phyloP scores from a whole-genome alignment of 2,113 vertebrate species.

The Callorhinus ursinus region DNA sequence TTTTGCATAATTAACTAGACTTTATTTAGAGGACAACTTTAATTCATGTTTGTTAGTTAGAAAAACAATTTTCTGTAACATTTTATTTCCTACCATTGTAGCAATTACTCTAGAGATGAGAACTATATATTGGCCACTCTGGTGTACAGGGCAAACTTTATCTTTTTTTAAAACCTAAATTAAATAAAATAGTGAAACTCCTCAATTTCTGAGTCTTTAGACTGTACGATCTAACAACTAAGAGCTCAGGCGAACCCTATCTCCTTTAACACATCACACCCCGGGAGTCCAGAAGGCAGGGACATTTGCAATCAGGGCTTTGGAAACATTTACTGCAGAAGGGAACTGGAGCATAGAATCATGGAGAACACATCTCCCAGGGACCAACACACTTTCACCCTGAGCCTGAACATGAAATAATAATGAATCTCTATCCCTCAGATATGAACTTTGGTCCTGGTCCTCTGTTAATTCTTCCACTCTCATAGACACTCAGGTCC shows the following conservation, averaged over 20 bases:
- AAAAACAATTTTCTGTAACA: not conserved
- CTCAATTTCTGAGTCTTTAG: not conserved
- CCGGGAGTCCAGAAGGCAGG: not conserved
- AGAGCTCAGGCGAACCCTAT: not conserved
- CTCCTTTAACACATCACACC: not conserved
- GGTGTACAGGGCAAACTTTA: not conserved
- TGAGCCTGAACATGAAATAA: not conserved
- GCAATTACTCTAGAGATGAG: not conserved
- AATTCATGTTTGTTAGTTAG: not conserved
- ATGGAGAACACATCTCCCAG: not conserved
- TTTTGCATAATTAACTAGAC: not conserved
- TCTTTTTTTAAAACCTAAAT: not conserved
- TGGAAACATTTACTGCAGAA: not conserved
- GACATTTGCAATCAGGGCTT: not conserved
- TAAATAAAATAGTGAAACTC: constrained; percentile 16
- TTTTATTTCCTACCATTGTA: constrained; percentile 7
- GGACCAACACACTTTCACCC: not conserved
- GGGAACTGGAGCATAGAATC: not conserved
- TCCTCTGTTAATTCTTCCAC: not conserved
- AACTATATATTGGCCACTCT: not conserved
- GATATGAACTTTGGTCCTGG: not conserved
- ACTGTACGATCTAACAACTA: not conserved
- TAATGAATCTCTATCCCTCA: not conserved
- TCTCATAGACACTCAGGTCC: not conserved
- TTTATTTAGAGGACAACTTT: not conserved